These are phyloP conservation scores for Manis javanica DNA, from an alignment of 2,797 vertebrate species.

Conservation along the genomic window DNA sequence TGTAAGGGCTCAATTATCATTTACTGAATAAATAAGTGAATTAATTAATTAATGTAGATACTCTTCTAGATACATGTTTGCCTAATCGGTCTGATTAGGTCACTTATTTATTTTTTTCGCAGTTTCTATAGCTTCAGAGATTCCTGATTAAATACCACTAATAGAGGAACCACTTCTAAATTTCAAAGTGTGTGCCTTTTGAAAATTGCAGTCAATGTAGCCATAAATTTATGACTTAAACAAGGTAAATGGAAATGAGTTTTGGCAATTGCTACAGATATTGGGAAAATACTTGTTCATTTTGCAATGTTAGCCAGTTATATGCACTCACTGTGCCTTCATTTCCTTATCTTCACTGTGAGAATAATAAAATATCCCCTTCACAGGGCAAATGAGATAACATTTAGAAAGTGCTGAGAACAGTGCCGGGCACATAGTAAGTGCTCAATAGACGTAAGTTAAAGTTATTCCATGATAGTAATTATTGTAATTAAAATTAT, in stretches of 20 bases:
- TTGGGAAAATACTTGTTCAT: conserved; percentile 28
- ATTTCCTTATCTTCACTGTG: conserved; percentile 2
- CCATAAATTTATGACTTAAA: neutral
- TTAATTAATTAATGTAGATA: neutral
- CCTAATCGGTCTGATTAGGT: neutral
- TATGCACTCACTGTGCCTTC: neutral
- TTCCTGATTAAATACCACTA: conserved; percentile 22
- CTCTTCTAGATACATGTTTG: neutral
- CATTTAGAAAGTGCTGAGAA: neutral
- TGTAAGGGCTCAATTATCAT: neutral
- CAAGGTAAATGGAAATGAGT: neutral
- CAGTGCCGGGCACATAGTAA: neutral
- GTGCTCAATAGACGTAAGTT: neutral
- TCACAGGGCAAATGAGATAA: neutral
- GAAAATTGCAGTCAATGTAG: neutral
- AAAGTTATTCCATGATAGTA: neutral
- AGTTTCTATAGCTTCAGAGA: conserved; percentile 6
- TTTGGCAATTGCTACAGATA: neutral
- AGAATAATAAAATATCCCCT: neutral
- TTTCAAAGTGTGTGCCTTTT: neutral
- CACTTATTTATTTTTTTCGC: neutral
- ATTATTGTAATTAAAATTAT: neutral
- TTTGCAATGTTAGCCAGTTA: neutral
- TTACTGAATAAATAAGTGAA: neutral
- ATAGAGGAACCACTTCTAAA: neutral